These are phyloP conservation scores for Eretmodus cyanostictus DNA, from an alignment of 2,113 vertebrate species.

Conservation along the genomic window DNA sequence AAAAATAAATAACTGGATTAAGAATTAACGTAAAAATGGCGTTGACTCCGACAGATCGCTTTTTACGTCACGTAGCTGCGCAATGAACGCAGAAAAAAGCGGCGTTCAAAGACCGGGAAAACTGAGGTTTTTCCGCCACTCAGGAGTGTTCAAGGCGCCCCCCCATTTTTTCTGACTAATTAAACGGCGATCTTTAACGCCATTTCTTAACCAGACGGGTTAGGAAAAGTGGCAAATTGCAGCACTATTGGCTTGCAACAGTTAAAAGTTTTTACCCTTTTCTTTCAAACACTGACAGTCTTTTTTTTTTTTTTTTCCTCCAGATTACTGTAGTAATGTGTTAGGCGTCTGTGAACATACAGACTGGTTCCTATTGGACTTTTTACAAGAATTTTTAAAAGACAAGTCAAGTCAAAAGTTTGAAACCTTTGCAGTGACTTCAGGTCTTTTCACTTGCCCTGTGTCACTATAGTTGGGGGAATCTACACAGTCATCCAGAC, in stretches of 20 bases:
- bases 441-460: not conserved
- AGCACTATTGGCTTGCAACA: not conserved
- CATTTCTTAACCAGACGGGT: not conserved
- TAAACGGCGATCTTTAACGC: fast-evolving
- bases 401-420: not conserved
- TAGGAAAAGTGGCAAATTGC: not conserved
- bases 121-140: fast-evolving
- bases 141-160: not conserved
- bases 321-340: not conserved
- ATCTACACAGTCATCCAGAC: conserved; percentile 98
- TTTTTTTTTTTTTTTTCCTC: not conserved
- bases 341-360: not conserved
- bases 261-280: fast-evolving
- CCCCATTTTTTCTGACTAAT: not conserved
- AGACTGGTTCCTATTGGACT: fast-evolving
- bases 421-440: not conserved
- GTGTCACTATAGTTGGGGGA: conserved; percentile 81
- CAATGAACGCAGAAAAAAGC: not conserved
- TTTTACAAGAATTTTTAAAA: not conserved
- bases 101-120: fast-evolving
- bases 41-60: not conserved
- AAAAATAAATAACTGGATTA: not conserved
- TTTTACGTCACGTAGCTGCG: not conserved
- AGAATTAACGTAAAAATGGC: not conserved
- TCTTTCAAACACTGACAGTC: not conserved